Base-by-base conservation (phyloP, 2,888 invertebrate species). In the Dryocosmus kuriphilus region DNA sequence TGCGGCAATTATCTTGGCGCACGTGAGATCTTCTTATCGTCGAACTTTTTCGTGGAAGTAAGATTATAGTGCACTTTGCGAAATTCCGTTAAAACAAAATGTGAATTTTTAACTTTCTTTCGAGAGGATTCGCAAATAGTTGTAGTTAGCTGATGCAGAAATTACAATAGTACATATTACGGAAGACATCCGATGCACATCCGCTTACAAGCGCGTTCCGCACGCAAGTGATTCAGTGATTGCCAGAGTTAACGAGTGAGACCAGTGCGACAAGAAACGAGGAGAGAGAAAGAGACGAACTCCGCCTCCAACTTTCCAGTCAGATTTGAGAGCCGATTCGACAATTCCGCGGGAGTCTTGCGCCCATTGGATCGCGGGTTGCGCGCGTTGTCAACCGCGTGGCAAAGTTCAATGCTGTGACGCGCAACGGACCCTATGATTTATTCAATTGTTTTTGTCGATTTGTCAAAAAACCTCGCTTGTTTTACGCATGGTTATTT, bases 151-250 rank as follows among this genome's bases (percentile, higher is more conserved):
- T 22, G 51, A 55, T 22, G 22, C n/a, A n/a, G n/a, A n/a, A n/a
- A n/a, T n/a, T 3, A 22, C 1, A 55, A 55, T 55, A 3, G 22
- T 3, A 55, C 22, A 55, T 11, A 9, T 55, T 55, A 63, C 5
- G 46, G 30, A 22, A 60, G 30, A 14, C 55, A 75, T 76, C 65
- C 22, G 67, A 77, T 78, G 41, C 76, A 76, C 76, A 83, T 51
- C 82, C 80, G 78, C 74, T 83, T 75, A 63, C 79, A 75, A 78
- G 82, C 83, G 83, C 84, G 85, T 85, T 78, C 83, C 80, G 82
- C 85, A 83, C 85, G 85, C 85, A 80, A 87, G 83, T 87, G 85
- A 84, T 75, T 79, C 79, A 87, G 83, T 87, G 85, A 84, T 75
- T 79, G 80, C 77, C 24, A 63, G 63, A 73, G 76, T 27, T 27